Conservation (phyloP, 2,113 vertebrate species). For the Talpa occidentalis region DNA sequence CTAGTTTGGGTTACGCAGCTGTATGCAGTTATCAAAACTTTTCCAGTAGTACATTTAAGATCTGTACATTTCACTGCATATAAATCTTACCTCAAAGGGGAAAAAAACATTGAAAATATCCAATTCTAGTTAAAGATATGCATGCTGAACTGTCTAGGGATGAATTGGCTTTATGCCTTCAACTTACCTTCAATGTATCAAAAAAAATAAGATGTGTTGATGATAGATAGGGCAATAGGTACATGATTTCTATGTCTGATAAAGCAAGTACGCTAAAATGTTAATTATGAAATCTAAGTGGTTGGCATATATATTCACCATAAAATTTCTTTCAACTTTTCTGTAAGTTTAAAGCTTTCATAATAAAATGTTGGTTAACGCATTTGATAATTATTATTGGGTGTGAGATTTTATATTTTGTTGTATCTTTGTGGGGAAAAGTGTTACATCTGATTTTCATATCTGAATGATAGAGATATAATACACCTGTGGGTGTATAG, state of each 20-base stretch:
- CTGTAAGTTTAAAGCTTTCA: neutral
- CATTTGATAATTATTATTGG: neutral
- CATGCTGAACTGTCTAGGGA: neutral
- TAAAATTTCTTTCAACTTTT: conserved; percentile 9
- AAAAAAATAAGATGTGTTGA: neutral
- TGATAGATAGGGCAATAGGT: neutral
- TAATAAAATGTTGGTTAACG: neutral
- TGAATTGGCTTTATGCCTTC: neutral
- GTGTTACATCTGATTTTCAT: neutral
- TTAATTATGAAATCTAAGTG: neutral
- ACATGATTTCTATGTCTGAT: neutral
- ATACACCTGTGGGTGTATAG: neutral
- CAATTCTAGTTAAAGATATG: conserved; percentile 11
- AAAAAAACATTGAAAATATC: conserved; percentile 30
- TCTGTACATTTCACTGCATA: neutral
- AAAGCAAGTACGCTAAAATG: conserved; percentile 2
- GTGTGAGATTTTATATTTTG: neutral
- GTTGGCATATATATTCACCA: neutral
- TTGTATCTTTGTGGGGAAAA: neutral
- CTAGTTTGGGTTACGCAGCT: neutral
- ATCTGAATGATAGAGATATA: neutral
- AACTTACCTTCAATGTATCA: neutral
- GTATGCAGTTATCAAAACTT: conserved; percentile 43
- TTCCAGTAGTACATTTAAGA: neutral
- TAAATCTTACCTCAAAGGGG: neutral